Evolutionary conservation across 2,888 invertebrate genomes (phyloP).

Genomic region (Tetramorium bicarinatum): DNA sequence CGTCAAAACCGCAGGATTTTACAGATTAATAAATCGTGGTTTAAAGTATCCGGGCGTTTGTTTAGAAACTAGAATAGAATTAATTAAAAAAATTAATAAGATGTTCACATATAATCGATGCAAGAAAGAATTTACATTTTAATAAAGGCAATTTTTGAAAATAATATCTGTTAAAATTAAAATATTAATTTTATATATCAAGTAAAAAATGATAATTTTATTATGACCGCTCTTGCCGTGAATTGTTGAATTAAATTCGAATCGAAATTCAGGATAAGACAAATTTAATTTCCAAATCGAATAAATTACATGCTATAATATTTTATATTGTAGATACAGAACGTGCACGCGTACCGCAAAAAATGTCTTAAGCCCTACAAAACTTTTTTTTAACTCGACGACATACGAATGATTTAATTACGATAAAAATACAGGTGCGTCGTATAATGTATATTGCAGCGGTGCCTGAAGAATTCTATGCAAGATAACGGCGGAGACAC

Average conservation of each 20-base stretch:
- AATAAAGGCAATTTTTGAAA: background rate
- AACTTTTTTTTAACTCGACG: background rate
- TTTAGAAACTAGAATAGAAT: background rate
- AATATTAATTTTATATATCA: background rate
- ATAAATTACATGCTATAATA: background rate
- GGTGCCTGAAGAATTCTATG: slow-evolving; percentile 7
- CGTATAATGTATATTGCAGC: background rate
- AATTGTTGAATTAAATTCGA: background rate
- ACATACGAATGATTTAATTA: background rate
- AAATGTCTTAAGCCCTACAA: background rate
- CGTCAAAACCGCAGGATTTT: background rate
- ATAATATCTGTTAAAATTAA: background rate
- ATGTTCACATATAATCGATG: background rate
- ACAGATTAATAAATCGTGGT: background rate
- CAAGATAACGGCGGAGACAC: slow-evolving; percentile 13
- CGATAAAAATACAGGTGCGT: slow-evolving; percentile 11
- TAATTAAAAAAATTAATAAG: background rate
- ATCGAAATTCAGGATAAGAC: background rate
- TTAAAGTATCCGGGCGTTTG: background rate
- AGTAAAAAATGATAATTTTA: background rate
- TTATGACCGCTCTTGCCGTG: background rate
- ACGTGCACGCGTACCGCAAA: background rate
- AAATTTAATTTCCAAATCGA: background rate
- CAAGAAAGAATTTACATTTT: background rate
- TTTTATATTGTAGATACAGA: background rate